These are phyloP conservation scores for Saccostrea cuccullata DNA, from an alignment of 1,140 invertebrate species.

Conservation along the genomic window DNA sequence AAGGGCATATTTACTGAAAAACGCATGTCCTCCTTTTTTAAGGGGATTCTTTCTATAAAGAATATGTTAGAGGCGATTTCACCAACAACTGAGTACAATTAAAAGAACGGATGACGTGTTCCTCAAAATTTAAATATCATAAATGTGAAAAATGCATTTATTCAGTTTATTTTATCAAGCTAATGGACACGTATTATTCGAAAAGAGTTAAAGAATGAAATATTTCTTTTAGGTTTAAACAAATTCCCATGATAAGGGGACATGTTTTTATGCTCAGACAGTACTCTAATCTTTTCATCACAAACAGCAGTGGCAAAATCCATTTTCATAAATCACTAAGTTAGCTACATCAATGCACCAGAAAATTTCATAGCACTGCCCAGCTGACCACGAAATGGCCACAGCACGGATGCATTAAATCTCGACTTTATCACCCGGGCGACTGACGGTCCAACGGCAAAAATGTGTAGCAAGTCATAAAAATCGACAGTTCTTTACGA, in stretches of 20 bases:
- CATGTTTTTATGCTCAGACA: background rate
- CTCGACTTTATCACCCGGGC: conserved; percentile 9
- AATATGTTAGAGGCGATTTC: no score
- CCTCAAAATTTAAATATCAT: no score
- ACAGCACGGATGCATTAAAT: conserved; percentile 17
- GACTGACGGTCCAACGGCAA: conserved; percentile 25
- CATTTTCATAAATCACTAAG: conserved; percentile 32
- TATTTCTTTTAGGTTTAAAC: background rate
- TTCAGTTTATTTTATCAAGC: no score
- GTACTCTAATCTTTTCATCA: conserved; percentile 25
- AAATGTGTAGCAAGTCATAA: conserved; percentile 29
- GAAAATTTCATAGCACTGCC: conserved; percentile 30
- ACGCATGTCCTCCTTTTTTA: no score
- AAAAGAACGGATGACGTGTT: no score
- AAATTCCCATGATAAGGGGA: background rate
- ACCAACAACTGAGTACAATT: no score
- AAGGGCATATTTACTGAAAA: no score
- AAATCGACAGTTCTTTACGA: conserved; percentile 19
- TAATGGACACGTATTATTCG: no score
- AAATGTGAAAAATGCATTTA: no score
- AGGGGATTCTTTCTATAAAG: no score
- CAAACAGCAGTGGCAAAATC: conserved; percentile 2
- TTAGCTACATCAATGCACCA: conserved; percentile 20
- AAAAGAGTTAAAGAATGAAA: background rate
- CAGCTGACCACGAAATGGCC: conserved; percentile 33